phyloP scores from a whole-genome alignment of 2,888 invertebrate species.

The Drosophila monieri region DNA sequence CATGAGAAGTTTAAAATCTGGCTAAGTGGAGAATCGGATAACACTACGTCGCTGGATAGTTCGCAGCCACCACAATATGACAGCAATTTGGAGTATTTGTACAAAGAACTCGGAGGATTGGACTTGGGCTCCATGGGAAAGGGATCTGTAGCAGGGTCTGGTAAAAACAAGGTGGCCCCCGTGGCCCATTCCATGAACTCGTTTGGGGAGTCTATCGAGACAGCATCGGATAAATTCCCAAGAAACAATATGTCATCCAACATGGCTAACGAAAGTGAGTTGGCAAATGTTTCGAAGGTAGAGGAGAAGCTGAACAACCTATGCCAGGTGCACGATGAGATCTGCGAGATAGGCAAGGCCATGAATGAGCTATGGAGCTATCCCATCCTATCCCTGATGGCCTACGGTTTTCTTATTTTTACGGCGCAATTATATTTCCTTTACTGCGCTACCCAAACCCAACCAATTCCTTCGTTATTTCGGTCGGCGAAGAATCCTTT shows the following conservation, averaged over 20 bases:
- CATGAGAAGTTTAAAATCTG: slow-evolving; percentile 73
- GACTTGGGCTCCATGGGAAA: slow-evolving; percentile 62
- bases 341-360: slow-evolving; percentile 83
- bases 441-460: slow-evolving; percentile 82
- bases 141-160: slow-evolving; percentile 57
- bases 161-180: slow-evolving; percentile 66
- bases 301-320: slow-evolving; percentile 82
- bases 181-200: slow-evolving; percentile 74
- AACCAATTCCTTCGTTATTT: slow-evolving; percentile 82
- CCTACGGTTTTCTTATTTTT: slow-evolving; percentile 83
- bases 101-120: slow-evolving; percentile 66
- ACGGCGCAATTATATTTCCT: slow-evolving; percentile 84
- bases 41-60: slow-evolving; percentile 32
- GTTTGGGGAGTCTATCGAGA: slow-evolving; percentile 66
- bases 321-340: slow-evolving; percentile 84
- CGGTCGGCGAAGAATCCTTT: slow-evolving; percentile 81
- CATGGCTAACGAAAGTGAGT: slow-evolving; percentile 74
- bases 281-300: slow-evolving; percentile 77
- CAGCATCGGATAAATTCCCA: slow-evolving; percentile 23
- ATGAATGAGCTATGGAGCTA: slow-evolving; percentile 83
- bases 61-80: slow-evolving; percentile 67
- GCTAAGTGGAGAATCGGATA: slow-evolving; percentile 35
- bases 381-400: slow-evolving; percentile 83
- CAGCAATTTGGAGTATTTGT: slow-evolving; percentile 70
- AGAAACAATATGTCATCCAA: slow-evolving; percentile 51